phyloP scores from a whole-genome alignment of 1,140 invertebrate genomes.

The Drosophila truncata region DNA sequence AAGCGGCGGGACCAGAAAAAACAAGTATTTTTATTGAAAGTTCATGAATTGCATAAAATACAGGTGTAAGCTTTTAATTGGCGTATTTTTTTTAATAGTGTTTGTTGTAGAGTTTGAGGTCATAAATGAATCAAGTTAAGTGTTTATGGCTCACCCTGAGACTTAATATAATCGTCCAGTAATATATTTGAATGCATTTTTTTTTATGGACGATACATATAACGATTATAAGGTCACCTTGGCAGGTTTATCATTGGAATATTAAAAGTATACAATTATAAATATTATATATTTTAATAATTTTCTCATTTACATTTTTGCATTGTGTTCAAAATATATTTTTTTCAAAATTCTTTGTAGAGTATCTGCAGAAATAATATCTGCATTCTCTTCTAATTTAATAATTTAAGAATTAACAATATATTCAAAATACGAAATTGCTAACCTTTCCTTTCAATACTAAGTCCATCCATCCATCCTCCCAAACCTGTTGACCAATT shows the following conservation, averaged over 20 bases:
- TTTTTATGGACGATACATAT: not conserved
- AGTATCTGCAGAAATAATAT: not conserved
- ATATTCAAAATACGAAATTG: not conserved
- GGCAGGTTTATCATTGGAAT: not conserved
- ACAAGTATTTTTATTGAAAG: slow-evolving; percentile 36
- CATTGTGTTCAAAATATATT: too few relatives aligned
- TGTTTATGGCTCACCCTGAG: slow-evolving; percentile 29
- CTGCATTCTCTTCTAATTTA: not conserved
- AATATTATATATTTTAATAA: not conserved
- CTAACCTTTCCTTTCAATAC: slow-evolving; percentile 8
- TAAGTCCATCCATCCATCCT: slow-evolving; percentile 3
- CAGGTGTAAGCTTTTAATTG: slow-evolving; percentile 41
- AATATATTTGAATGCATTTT: not conserved
- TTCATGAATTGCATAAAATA: slow-evolving; percentile 29
- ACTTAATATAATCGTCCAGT: not conserved
- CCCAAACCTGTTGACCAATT: slow-evolving; percentile 49
- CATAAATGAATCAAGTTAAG: slow-evolving; percentile 18
- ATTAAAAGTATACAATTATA: not conserved
- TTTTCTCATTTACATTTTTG: too few relatives aligned
- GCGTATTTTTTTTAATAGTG: not conserved
- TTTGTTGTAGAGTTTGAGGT: slow-evolving; percentile 32
- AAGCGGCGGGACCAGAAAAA: slow-evolving; percentile 21
- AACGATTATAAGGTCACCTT: not conserved
- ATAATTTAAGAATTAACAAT: not conserved
- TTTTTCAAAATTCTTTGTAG: not conserved